Base-by-base conservation (phyloP, 2,888 invertebrate species). In the Hipparchia semele region DNA sequence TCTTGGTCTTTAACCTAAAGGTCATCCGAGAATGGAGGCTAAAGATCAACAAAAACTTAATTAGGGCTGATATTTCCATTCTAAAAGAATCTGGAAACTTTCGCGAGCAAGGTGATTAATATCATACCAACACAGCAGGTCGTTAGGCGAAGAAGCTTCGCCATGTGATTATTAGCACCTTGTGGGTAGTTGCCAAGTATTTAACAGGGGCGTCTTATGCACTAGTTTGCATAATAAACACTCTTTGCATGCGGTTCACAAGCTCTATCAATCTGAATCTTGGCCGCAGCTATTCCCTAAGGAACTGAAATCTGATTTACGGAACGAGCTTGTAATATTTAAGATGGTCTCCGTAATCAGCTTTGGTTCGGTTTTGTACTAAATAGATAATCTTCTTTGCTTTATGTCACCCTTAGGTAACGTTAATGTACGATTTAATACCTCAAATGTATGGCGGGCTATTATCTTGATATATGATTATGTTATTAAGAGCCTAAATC, bases 301-400 rank as follows among this genome's bases (percentile, higher is more conserved):
- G 74, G 73, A 75, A 74, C 74, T 72, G 68, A 76, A 79, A 81
- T 79, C 78, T 78, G 78, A 80, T 80, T 79, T 79, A 77, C 75
- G 75, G 76, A 76, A 77, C 75, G 77, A 77, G 79, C 77, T 80
- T 80, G 81, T 81, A 82, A 82, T 82, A 82, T 83, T 83, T 82
- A 82, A 81, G 80, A 77, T 78, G 80, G 79, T 80, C 80, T 76
- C 77, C 75, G 79, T 83, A 81, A 84, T 82, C 81, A 82, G 82
- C 80, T 81, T 82, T 75, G 73, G 70, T 75, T 75, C 74, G 75
- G 78, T 74, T 76, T 75, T 71, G 73, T 76, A 73, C 76, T 78
- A 78, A 76, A 78, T 78, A 78, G 75, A 78, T 78, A 78, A 78
- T 78, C 76, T 75, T 74, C 74, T 76, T 76, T 76, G 75, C 73